phyloP scores from a whole-genome alignment of 1,140 invertebrate genomes.

The Panagrolaimus sp. region DNA sequence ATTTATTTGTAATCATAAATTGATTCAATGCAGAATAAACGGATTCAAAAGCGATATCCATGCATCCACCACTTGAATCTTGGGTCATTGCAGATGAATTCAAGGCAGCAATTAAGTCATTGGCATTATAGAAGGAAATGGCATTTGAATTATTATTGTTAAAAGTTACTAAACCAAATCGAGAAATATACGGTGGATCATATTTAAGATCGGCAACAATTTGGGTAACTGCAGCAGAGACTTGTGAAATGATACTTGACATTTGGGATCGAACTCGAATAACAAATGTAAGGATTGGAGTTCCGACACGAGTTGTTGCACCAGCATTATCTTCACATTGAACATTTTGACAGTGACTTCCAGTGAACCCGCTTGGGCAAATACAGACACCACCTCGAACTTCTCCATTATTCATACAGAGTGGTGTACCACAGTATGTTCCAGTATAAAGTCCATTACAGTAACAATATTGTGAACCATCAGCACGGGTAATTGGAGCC shows the following conservation, averaged over 20 bases:
- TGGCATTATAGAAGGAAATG: background rate
- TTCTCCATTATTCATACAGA: conserved; percentile 12
- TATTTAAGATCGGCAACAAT: background rate
- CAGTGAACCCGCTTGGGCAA: background rate
- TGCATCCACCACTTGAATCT: background rate
- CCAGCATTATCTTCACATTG: conserved; percentile 7
- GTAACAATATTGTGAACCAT: conserved; percentile 15
- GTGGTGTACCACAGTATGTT: background rate
- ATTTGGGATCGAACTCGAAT: background rate
- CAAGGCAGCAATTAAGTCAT: background rate
- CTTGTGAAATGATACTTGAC: background rate
- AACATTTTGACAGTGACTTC: conserved; percentile 4
- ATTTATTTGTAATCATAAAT: conserved; percentile 9
- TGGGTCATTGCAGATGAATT: background rate
- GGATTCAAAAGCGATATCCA: background rate
- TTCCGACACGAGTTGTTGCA: background rate
- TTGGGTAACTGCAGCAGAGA: background rate
- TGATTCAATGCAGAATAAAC: background rate
- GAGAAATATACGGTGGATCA: background rate
- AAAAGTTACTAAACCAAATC: conserved; percentile 11
- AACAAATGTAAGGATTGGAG: conserved; percentile 13
- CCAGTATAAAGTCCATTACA: background rate
- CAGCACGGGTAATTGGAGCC: background rate
- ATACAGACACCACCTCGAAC: background rate
- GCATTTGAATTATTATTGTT: background rate